Percentiles rank a stretch among this genome's conserved stretches.
Evolutionary conservation across 1,140 invertebrate species (phyloP).

Genomic region (Muscidifurax raptorellus): DNA sequence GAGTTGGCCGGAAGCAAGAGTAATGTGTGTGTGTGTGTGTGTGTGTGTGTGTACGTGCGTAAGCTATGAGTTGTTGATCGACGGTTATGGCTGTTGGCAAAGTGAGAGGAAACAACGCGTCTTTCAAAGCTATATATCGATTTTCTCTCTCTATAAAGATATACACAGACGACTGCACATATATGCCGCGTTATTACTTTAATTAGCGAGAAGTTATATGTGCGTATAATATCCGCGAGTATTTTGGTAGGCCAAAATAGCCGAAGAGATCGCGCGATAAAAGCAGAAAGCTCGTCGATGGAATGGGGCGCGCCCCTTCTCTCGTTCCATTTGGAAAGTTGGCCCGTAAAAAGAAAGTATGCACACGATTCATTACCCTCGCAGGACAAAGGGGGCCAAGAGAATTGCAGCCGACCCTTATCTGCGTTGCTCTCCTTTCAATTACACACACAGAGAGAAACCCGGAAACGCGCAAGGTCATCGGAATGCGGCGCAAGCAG

Average conservation of each 20-base stretch:
- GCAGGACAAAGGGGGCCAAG: neutral
- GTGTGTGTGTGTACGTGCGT: neutral
- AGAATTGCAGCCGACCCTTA: neutral
- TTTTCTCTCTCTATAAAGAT: neutral
- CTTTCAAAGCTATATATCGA: conserved; percentile 19
- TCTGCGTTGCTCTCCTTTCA: neutral
- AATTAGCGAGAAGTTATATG: neutral
- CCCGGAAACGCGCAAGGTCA: too few species aligned
- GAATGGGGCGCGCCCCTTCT: neutral
- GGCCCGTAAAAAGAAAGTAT: neutral
- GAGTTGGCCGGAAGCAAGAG: neutral
- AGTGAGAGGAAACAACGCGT: neutral
- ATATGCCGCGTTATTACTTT: neutral
- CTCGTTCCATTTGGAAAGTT: neutral
- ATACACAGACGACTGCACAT: too few species aligned
- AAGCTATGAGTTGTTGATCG: neutral
- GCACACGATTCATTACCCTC: neutral
- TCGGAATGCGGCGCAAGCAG: too few species aligned
- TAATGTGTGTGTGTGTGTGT: neutral
- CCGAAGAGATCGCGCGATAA: neutral
- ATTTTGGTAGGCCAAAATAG: neutral
- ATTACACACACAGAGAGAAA: neutral
- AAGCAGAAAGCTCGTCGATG: neutral
- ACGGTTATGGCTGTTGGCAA: neutral
- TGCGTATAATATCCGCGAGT: neutral